Conservation (phyloP, 2,888 invertebrate genomes). For the Trichopria drosophilae region DNA sequence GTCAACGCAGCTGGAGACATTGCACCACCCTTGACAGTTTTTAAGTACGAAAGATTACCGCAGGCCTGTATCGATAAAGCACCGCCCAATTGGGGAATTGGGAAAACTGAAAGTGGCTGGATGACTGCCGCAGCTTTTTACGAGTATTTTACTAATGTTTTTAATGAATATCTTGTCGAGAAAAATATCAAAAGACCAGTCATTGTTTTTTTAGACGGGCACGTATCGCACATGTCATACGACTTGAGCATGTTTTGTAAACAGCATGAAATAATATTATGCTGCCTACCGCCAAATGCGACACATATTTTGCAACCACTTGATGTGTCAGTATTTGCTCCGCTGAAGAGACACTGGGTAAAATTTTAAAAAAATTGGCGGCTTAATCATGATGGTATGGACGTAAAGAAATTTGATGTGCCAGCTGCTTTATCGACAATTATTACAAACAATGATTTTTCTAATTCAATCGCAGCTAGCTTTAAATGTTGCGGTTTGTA, state of each 20-base stretch:
- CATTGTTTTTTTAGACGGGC: slow-evolving; percentile 42
- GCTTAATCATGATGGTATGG: slow-evolving; percentile 29
- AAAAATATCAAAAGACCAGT: slow-evolving; percentile 36
- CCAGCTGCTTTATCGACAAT: slow-evolving; percentile 27
- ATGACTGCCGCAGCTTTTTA: slow-evolving; percentile 41
- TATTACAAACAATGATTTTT: slow-evolving; percentile 21
- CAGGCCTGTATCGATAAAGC: slow-evolving; percentile 29
- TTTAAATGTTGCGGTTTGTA: slow-evolving; percentile 29
- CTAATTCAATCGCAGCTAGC: slow-evolving; percentile 25
- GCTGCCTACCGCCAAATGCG: slow-evolving; percentile 38
- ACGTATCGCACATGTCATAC: slow-evolving; percentile 38
- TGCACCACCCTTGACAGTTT: slow-evolving; percentile 35
- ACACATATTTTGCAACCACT: slow-evolving; percentile 40
- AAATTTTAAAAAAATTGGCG: slow-evolving; percentile 29
- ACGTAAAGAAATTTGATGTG: slow-evolving; percentile 33
- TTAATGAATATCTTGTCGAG: slow-evolving; percentile 36
- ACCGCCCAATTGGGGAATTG: slow-evolving; percentile 40
- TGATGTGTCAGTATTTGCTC: slow-evolving; percentile 36
- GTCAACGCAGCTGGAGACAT: slow-evolving; percentile 38
- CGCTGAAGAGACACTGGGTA: slow-evolving; percentile 36
- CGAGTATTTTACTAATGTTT: slow-evolving; percentile 41
- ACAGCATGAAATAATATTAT: slow-evolving; percentile 36
- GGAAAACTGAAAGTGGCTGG: slow-evolving; percentile 41
- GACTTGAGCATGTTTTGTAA: slow-evolving; percentile 37
- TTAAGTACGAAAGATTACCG: slow-evolving; percentile 33